phyloP scores from a whole-genome alignment of 1,140 invertebrate genomes.

The Caenorhabditis brenneri region DNA sequence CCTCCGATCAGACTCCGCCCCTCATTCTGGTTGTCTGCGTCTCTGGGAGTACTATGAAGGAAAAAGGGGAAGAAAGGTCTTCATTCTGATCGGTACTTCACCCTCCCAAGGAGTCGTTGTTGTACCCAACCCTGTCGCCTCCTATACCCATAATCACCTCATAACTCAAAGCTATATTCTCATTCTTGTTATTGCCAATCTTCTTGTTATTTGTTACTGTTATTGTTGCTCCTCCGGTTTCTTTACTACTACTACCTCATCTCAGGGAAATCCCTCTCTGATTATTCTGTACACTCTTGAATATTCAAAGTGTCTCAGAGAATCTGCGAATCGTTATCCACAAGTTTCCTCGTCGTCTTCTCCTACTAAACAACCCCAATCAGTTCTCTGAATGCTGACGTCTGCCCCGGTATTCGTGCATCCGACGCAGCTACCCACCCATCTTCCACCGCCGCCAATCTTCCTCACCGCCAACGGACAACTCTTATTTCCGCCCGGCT shows the following conservation, averaged over 20 bases:
- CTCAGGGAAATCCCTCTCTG: not conserved
- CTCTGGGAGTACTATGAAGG: not conserved
- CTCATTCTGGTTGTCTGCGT: not conserved
- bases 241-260: not conserved
- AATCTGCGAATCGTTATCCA: too few species aligned
- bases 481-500: conserved; percentile 1
- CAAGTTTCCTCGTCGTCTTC: not conserved
- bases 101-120: too few species aligned
- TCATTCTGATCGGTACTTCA: conserved; percentile 4
- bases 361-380: not conserved
- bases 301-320: too few species aligned
- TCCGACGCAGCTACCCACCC: conserved; percentile 15
- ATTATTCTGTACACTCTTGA: not conserved
- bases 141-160: conserved; percentile 1
- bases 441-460: not conserved
- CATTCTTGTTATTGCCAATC: not conserved
- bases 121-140: not conserved
- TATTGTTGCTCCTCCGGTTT: not conserved
- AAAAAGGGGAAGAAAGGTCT: not conserved
- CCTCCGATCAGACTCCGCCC: not conserved
- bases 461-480: not conserved
- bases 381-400: conserved; percentile 14
- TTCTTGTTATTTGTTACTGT: not conserved
- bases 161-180: not conserved
- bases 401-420: conserved; percentile 29